A percentile compares a stretch with the other conserved stretches of the same genome.
Conservation (phyloP, 1,140 invertebrate genomes). For the Drosophila cardini region DNA sequence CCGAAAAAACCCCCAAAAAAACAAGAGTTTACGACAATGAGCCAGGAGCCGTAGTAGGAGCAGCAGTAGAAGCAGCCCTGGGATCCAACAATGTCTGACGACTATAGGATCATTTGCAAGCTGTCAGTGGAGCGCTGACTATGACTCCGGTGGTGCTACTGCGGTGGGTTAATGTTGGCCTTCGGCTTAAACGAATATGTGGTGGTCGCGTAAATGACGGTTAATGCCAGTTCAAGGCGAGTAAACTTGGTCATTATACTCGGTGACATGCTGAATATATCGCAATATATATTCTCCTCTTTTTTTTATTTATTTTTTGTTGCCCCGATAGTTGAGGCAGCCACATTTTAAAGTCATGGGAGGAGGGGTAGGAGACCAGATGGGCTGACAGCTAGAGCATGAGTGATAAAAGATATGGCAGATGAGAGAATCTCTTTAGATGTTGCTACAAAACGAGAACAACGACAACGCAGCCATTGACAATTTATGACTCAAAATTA, state of each 20-base stretch:
- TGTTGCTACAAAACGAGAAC: slow-evolving; percentile 15
- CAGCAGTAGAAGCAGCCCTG: neutral
- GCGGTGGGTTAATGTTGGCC: slow-evolving; percentile 12
- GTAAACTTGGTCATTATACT: slow-evolving; percentile 64
- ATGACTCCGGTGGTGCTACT: neutral
- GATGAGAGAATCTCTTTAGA: slow-evolving; percentile 4
- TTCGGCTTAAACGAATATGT: neutral
- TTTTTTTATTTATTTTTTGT: too few relatives aligned
- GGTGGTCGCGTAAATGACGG: slow-evolving; percentile 67
- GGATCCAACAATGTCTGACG: slow-evolving; percentile 19
- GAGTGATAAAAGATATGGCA: slow-evolving; percentile 14
- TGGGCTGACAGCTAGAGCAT: neutral
- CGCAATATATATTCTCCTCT: slow-evolving; percentile 6
- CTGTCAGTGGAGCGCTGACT: slow-evolving; percentile 54
- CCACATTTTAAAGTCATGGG: slow-evolving; percentile 29
- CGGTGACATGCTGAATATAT: slow-evolving; percentile 27
- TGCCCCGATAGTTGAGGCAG: slow-evolving; percentile 16
- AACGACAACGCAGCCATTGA: slow-evolving; percentile 55
- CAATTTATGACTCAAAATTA: slow-evolving; percentile 78
- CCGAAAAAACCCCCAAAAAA: slow-evolving; percentile 5
- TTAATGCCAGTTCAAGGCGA: slow-evolving; percentile 64
- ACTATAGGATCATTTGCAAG: slow-evolving; percentile 66
- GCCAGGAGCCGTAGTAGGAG: neutral
- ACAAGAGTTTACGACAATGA: slow-evolving; percentile 72
- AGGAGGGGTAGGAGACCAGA: neutral